Conservation (phyloP, 2,797 vertebrate genomes). For the Philypnodon macrostomus region DNA sequence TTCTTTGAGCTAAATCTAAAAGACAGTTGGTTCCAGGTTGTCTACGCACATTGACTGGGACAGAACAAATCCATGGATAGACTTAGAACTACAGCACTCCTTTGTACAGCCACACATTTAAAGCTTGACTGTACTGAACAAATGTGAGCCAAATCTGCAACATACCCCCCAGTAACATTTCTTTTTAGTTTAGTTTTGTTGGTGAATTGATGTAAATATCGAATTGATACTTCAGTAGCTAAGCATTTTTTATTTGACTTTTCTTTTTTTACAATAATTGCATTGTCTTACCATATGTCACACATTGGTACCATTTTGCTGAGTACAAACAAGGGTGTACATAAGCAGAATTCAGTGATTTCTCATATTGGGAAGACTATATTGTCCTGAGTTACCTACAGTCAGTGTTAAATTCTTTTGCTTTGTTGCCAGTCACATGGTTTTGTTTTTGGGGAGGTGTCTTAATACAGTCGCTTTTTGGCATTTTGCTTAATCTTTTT, state of each 20-base stretch:
- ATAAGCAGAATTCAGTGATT: slow-evolving; percentile 77
- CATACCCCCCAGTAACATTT: slow-evolving; percentile 37
- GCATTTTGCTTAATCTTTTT: slow-evolving; percentile 70
- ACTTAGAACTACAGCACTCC: slow-evolving; percentile 74
- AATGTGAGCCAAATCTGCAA: slow-evolving; percentile 78
- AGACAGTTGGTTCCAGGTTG: slow-evolving; percentile 61
- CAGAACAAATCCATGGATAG: slow-evolving; percentile 56
- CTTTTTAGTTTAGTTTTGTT: slow-evolving; percentile 42
- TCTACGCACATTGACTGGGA: slow-evolving; percentile 73
- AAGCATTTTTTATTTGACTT: slow-evolving; percentile 76
- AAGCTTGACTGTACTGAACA: slow-evolving; percentile 69
- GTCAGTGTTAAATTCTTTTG: slow-evolving; percentile 83
- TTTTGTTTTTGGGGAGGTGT: slow-evolving; percentile 62
- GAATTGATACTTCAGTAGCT: slow-evolving; percentile 71
- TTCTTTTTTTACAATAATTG: slow-evolving; percentile 47
- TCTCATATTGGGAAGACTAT: slow-evolving; percentile 87
- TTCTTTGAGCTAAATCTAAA: slow-evolving; percentile 54
- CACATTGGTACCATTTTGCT: slow-evolving; percentile 79
- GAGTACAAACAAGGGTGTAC: slow-evolving; percentile 76
- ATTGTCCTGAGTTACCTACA: slow-evolving; percentile 72
- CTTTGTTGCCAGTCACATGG: slow-evolving; percentile 67
- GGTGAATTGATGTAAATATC: slow-evolving; percentile 71
- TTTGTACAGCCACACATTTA: slow-evolving; percentile 73
- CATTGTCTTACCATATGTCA: slow-evolving; percentile 77
- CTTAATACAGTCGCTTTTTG: slow-evolving; percentile 65